Evolutionary conservation across 2,888 invertebrate genomes (phyloP).

Genomic region (Ischnura elegans): DNA sequence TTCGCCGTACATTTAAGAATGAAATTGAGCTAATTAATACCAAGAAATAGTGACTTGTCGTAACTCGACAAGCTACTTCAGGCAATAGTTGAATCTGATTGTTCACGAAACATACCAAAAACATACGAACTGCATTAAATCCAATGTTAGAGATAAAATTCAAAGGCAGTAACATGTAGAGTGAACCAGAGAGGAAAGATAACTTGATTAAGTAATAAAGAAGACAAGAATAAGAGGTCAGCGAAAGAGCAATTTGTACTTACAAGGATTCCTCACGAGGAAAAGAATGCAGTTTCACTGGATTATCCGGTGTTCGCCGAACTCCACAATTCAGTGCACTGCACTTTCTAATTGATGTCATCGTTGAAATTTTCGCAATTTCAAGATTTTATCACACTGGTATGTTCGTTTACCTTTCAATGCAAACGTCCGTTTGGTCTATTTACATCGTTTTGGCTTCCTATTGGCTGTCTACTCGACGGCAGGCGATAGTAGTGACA

Average conservation of each 20-base stretch:
- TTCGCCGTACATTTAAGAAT: background rate
- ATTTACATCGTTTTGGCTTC: background rate
- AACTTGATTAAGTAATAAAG: background rate
- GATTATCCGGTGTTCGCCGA: slow-evolving; percentile 2
- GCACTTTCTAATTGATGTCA: background rate
- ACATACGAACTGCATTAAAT: background rate
- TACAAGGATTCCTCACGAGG: slow-evolving; percentile 17
- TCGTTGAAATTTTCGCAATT: background rate
- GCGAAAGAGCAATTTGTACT: background rate
- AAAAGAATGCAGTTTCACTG: slow-evolving; percentile 11
- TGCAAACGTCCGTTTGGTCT: background rate
- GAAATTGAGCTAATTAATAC: background rate
- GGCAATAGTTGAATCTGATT: background rate
- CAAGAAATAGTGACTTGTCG: background rate
- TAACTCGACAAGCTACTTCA: background rate
- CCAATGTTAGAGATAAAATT: background rate
- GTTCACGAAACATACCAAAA: background rate
- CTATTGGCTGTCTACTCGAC: background rate
- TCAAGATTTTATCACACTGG: background rate
- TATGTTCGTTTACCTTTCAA: background rate
- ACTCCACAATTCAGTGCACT: background rate
- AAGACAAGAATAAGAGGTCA: background rate
- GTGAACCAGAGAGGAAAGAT: background rate
- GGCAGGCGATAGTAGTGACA: background rate
- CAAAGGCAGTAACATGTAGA: background rate